Evolutionary conservation across 2,888 invertebrate genomes (phyloP).

Genomic region (Leptogaster cylindrica): DNA sequence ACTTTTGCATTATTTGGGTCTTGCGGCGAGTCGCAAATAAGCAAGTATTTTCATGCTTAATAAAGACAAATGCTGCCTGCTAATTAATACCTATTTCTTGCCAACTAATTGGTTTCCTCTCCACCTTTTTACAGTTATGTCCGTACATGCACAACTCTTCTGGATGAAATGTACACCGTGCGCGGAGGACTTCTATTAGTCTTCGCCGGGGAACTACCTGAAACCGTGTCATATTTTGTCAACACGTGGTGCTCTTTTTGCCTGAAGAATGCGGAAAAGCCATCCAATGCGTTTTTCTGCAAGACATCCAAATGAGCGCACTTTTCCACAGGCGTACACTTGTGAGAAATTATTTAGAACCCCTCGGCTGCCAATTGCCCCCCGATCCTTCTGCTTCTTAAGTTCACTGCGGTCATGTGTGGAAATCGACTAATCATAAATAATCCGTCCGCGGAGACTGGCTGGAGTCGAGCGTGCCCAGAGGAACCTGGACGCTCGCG

Average conservation of each 20-base stretch:
- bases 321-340: background rate
- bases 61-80: background rate
- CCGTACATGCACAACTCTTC: background rate
- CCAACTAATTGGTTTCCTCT: constrained; percentile 13
- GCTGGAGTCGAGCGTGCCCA: background rate
- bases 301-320: background rate
- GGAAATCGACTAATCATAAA: constrained; percentile 23
- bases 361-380: background rate
- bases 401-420: constrained; percentile 12
- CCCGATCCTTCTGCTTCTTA: background rate
- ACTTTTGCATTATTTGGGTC: constrained; percentile 14
- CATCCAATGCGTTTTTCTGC: too few species aligned
- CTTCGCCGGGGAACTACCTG: background rate
- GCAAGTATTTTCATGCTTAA: background rate
- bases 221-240: constrained; percentile 13
- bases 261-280: background rate
- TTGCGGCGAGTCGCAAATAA: background rate
- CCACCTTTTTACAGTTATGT: constrained; percentile 21
- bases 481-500: too few species aligned
- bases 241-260: background rate
- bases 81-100: constrained; percentile 26
- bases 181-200: background rate
- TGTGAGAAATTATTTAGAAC: background rate
- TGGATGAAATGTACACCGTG: constrained; percentile 8
- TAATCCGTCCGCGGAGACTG: background rate